Base-by-base conservation (phyloP, 2,888 invertebrate species). In the Stomorhina lunata region DNA sequence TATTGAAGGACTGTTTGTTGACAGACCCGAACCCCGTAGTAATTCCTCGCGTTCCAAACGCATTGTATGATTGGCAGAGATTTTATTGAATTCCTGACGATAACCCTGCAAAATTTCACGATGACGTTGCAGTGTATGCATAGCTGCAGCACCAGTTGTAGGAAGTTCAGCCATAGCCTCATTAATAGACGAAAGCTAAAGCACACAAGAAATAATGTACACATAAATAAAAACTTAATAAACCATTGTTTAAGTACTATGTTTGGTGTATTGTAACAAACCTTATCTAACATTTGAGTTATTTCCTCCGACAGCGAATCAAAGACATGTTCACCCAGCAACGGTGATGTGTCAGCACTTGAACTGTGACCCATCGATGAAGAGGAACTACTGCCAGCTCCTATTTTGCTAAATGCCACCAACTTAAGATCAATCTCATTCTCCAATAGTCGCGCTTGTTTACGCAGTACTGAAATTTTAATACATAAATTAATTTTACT, bases 351-450 rank as follows among this genome's bases (percentile, higher is more conserved):
- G 88, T 97, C 97, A 68, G 85, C 86, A 61, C 85, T 81, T 59
- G 86, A 66, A 68, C 84, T 84, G 34, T 81, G 79, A 1, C 91
- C 91, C 68, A 86, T 86, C 0, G 92, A 89, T 0, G 92, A 90
- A 4, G 93, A 92, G 57, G 91, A 89, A 78, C 85, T 85, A 61
- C 88, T 89, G 84, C 94, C 95, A 66, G 96, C 95, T 20, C 97
- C 97, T 40, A 99, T 93, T 92, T 99, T 99, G 90, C 98, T 98
- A 89, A 98, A 97, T 5, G 97, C 96, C 1, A 99, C 97, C 84
- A 99, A 92, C 91, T 99, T 99, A 10, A 97, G 93, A 91, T 99
- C 99, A 86, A 99, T 97, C 90, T 98, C 99, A 93, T 98, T 99
- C 92, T 99, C 99, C 66, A 99, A 92, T 81, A 95, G 95, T 79